These are phyloP conservation scores for Lipophrys pholis DNA, from an alignment of 2,113 vertebrate genomes.

Conservation along the genomic window DNA sequence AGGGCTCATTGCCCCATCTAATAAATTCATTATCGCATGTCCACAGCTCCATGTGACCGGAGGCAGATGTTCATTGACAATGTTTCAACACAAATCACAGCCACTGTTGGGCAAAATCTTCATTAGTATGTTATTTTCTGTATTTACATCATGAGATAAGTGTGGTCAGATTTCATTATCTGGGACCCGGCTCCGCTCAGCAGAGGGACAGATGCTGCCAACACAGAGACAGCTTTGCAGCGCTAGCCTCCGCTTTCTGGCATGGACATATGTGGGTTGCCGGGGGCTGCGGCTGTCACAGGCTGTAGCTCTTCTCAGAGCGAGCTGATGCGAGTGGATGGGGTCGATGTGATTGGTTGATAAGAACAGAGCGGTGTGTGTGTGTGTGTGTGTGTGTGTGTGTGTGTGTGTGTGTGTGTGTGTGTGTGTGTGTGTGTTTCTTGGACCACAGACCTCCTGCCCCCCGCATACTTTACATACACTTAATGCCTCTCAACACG, in stretches of 20 bases:
- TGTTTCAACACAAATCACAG: conserved; percentile 47
- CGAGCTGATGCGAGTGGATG: conserved; percentile 76
- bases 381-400: neutral
- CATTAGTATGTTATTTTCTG: conserved; percentile 62
- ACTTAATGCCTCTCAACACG: no score
- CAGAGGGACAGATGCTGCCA: conserved; percentile 76
- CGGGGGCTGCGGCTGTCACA: conserved; percentile 81
- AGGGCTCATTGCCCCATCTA: conserved; percentile 57
- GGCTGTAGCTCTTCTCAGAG: conserved; percentile 74
- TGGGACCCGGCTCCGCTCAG: conserved; percentile 59
- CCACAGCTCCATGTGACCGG: conserved; percentile 41
- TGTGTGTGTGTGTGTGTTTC: neutral
- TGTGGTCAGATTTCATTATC: conserved; percentile 77
- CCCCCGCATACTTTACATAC: no score
- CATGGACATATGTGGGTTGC: conserved; percentile 83
- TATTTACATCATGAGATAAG: conserved; percentile 65
- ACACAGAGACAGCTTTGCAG: conserved; percentile 75
- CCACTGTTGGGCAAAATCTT: conserved; percentile 38
- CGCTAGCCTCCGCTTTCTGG: conserved; percentile 75
- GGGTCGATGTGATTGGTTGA: conserved; percentile 77
- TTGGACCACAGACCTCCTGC: neutral
- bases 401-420: conserved; percentile 11
- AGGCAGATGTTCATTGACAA: conserved; percentile 55
- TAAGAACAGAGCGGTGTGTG: conserved; percentile 57
- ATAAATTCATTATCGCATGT: conserved; percentile 63